Evolutionary conservation across 2,113 vertebrate genomes (phyloP).

Genomic region (Uria lomvia): DNA sequence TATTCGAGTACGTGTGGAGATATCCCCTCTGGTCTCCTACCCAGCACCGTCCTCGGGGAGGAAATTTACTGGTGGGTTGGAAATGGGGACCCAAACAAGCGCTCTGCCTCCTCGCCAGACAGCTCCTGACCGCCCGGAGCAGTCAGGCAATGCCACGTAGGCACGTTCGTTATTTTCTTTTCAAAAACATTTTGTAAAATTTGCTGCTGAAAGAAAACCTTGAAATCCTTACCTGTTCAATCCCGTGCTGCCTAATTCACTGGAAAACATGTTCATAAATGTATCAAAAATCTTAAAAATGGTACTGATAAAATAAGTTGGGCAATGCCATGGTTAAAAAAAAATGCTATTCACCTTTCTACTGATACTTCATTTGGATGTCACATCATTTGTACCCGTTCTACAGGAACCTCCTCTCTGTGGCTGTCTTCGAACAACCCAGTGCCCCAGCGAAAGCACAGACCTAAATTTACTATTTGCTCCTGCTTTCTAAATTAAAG

Average conservation of each 20-base stretch:
- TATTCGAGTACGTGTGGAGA: background rate
- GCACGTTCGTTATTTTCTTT: background rate
- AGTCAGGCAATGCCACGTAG: background rate
- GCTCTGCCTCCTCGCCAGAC: background rate
- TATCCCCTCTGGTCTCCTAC: background rate
- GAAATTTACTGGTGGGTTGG: background rate
- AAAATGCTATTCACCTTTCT: background rate
- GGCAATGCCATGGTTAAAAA: background rate
- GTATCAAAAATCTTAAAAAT: background rate
- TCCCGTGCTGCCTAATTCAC: background rate
- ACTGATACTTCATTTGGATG: background rate
- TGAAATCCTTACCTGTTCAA: background rate
- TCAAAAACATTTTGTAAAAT: background rate
- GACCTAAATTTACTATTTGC: background rate
- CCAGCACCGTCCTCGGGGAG: background rate
- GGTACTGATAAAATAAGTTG: background rate
- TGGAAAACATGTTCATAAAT: background rate
- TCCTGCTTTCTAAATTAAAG: background rate
- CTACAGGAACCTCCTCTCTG: background rate
- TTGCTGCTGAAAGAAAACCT: background rate
- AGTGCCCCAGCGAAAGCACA: background rate
- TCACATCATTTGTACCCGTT: background rate
- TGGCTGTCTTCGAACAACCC: background rate
- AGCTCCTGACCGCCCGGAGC: background rate
- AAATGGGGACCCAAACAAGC: background rate